Conservation (phyloP, 2,888 invertebrate species). For the Meta bourneti region DNA sequence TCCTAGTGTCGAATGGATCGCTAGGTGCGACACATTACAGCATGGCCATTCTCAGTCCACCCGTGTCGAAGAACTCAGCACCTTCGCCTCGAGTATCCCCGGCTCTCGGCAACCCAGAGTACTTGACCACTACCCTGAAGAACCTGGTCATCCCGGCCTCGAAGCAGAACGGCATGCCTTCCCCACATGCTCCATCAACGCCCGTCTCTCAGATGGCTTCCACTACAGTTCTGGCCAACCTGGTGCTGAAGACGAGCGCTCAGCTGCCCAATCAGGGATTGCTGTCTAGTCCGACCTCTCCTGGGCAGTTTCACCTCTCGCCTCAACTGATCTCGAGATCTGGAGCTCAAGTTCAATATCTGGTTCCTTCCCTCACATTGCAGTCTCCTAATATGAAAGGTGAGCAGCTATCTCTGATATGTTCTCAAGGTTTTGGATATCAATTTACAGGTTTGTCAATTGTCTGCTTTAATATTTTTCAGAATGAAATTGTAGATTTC, state of each 20-base stretch:
- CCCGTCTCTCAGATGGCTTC: conserved; percentile 60
- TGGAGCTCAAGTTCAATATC: conserved; percentile 72
- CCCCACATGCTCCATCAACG: conserved; percentile 42
- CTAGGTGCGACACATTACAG: conserved; percentile 57
- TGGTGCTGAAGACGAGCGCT: conserved; percentile 63
- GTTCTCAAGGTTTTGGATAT: no score
- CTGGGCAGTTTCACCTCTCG: conserved; percentile 68
- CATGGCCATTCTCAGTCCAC: conserved; percentile 71
- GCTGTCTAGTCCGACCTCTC: conserved; percentile 64
- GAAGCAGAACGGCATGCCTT: conserved; percentile 57
- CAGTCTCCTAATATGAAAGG: conserved; percentile 71
- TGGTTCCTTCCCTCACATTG: conserved; percentile 70
- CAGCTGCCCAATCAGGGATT: conserved; percentile 60
- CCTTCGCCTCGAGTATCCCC: conserved; percentile 65
- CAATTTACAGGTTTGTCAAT: no score
- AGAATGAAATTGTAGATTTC: no score
- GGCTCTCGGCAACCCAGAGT: conserved; percentile 55
- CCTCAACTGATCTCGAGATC: conserved; percentile 66
- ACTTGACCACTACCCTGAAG: conserved; percentile 67
- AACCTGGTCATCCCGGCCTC: conserved; percentile 69
- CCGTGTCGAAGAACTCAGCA: conserved; percentile 50
- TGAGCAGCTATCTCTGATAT: neutral
- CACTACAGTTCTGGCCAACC: conserved; percentile 66
- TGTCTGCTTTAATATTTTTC: no score
- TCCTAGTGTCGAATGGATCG: conserved; percentile 71